These are phyloP conservation scores for Thalassophryne amazonica DNA, from an alignment of 2,797 vertebrate species.

Conservation along the genomic window DNA sequence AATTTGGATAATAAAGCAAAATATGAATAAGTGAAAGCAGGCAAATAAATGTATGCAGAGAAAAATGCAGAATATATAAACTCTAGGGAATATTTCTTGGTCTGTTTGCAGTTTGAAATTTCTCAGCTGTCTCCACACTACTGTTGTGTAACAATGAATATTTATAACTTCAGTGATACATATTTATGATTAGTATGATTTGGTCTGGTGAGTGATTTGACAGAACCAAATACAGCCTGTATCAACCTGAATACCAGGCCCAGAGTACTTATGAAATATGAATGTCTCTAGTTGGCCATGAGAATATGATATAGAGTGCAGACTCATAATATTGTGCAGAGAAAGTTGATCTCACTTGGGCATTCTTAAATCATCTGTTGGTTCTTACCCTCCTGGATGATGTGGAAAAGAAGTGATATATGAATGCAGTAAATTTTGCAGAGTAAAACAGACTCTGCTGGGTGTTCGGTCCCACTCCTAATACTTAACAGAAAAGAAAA, in stretches of 20 bases:
- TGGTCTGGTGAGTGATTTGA: constrained; percentile 21
- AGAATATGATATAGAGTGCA: constrained; percentile 7
- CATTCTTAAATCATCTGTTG: neutral
- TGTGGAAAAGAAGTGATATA: no score
- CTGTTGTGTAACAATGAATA: constrained; percentile 7
- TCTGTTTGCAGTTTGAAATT: neutral
- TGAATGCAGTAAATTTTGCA: no score
- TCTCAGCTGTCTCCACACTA: no score
- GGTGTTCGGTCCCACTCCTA: no score
- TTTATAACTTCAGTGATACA: constrained; percentile 26
- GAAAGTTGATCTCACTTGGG: neutral
- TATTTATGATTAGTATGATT: constrained; percentile 28
- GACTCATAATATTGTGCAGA: constrained; percentile 4
- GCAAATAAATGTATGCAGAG: neutral
- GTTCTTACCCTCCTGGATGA: neutral
- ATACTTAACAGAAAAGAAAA: no score
- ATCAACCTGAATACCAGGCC: constrained; percentile 20
- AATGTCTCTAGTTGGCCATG: constrained; percentile 18
- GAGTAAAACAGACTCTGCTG: no score
- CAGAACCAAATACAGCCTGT: constrained; percentile 12
- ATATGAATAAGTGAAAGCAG: neutral
- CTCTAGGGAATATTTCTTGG: no score
- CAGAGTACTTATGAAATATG: constrained; percentile 16
- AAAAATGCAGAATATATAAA: no score
- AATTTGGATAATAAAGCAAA: neutral